Percentiles rank a stretch among this genome's conserved stretches.
Evolutionary conservation across 2,888 invertebrate species (phyloP).

Genomic region (Theodoxus fluviatilis): DNA sequence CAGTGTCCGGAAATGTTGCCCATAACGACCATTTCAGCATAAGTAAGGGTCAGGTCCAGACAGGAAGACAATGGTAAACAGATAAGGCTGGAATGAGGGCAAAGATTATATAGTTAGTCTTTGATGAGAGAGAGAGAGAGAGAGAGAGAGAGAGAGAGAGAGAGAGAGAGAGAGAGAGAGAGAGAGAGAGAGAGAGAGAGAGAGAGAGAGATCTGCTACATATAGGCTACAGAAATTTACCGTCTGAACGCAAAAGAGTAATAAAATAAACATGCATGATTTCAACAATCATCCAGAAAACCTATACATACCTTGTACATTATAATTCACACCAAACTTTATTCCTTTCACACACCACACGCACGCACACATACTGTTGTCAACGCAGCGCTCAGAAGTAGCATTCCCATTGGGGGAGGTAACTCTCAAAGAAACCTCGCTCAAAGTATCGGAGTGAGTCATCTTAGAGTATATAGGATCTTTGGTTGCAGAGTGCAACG

Average conservation of each 20-base stretch:
- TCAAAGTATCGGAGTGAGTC: not conserved
- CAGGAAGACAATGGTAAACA: too few species aligned
- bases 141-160: constrained; percentile 5
- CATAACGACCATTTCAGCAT: too few species aligned
- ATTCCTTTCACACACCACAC: constrained; percentile 1
- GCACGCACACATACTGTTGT: not conserved
- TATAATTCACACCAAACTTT: too few species aligned
- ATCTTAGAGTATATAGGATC: not conserved
- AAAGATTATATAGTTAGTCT: too few species aligned
- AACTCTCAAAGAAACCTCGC: too few species aligned
- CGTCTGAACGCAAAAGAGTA: too few species aligned
- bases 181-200: constrained; percentile 12
- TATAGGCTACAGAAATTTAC: too few species aligned
- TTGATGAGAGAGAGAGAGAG: not conserved
- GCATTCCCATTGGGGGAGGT: too few species aligned
- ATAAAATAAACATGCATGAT: not conserved
- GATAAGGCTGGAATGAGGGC: too few species aligned
- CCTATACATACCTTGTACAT: too few species aligned
- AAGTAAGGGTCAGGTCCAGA: too few species aligned
- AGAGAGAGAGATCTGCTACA: constrained; percentile 5
- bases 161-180: constrained; percentile 21
- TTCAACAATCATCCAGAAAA: not conserved
- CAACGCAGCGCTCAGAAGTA: not conserved
- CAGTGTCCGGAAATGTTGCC: too few species aligned
- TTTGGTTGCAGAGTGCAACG: not conserved